Percentiles rank a stretch among this genome's conserved stretches.
Conservation (phyloP, 2,888 invertebrate species). For the Agriopis leucophaearia region DNA sequence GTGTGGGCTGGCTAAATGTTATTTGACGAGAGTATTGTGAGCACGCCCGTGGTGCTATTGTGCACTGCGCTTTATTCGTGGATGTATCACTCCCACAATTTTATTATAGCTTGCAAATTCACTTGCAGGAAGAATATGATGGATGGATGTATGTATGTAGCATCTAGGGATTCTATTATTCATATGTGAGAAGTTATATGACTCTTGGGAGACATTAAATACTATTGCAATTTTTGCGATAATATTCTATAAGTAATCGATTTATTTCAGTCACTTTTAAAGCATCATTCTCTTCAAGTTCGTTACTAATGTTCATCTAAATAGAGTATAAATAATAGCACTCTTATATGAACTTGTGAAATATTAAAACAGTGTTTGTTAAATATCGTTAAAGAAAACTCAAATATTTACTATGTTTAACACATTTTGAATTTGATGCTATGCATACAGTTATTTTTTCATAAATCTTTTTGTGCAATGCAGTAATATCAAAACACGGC, state of each 20-base stretch:
- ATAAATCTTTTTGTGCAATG: background rate
- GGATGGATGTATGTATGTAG: conserved; percentile 67
- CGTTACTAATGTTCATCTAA: too few species aligned
- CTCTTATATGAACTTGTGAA: too few species aligned
- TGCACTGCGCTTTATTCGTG: conserved; percentile 62
- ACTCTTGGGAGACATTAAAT: conserved; percentile 66
- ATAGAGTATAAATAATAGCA: too few species aligned
- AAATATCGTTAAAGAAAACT: too few species aligned
- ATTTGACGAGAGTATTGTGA: conserved; percentile 84
- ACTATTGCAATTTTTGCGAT: background rate
- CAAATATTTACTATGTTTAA: too few species aligned
- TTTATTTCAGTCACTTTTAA: background rate
- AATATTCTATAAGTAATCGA: background rate
- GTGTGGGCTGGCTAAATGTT: conserved; percentile 85
- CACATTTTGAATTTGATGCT: too few species aligned
- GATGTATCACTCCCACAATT: conserved; percentile 84
- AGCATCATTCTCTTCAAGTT: too few species aligned
- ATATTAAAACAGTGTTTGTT: too few species aligned
- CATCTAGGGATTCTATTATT: conserved; percentile 55
- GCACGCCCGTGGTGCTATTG: conserved; percentile 81
- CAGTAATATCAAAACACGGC: background rate
- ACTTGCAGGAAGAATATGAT: conserved; percentile 79
- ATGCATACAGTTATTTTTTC: background rate
- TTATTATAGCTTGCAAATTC: conserved; percentile 74
- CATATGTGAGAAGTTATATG: conserved; percentile 77